These are phyloP conservation scores for Drosophila bipectinata DNA, from an alignment of 1,140 invertebrate species.

Conservation along the genomic window DNA sequence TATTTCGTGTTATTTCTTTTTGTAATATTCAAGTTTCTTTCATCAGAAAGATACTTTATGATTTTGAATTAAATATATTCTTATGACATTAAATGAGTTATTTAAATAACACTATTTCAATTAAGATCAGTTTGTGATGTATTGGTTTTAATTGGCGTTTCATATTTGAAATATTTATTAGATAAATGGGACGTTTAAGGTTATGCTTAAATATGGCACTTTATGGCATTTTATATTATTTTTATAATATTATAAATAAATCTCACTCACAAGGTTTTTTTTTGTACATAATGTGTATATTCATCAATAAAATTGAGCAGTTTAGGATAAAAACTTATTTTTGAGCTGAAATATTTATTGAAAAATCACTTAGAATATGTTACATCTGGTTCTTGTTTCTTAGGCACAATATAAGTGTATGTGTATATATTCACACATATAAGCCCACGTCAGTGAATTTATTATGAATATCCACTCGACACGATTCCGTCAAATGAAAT, in stretches of 20 bases:
- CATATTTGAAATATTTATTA: too few species aligned
- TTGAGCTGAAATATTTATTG: constrained; percentile 58
- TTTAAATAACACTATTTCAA: too few species aligned
- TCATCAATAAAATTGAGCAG: not conserved
- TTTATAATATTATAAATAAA: not conserved
- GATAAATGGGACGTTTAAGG: too few species aligned
- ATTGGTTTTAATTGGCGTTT: too few species aligned
- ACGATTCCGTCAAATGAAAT: constrained; percentile 84
- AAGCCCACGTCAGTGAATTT: constrained; percentile 83
- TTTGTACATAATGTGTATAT: not conserved
- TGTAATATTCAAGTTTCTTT: too few species aligned
- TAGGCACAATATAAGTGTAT: constrained; percentile 72
- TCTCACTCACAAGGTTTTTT: constrained; percentile 21
- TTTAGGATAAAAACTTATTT: constrained; percentile 28
- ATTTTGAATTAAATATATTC: too few species aligned
- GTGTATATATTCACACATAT: constrained; percentile 80
- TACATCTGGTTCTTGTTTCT: constrained; percentile 73
- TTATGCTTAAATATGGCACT: too few species aligned
- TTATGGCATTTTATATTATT: not conserved
- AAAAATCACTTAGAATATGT: constrained; percentile 64
- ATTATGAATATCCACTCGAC: constrained; percentile 84
- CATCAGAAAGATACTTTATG: too few species aligned
- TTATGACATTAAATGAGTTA: too few species aligned
- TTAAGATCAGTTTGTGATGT: too few species aligned
- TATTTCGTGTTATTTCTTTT: too few species aligned